Evolutionary conservation across 2,113 vertebrate species (phyloP).

Genomic region (Nibea coibor): DNA sequence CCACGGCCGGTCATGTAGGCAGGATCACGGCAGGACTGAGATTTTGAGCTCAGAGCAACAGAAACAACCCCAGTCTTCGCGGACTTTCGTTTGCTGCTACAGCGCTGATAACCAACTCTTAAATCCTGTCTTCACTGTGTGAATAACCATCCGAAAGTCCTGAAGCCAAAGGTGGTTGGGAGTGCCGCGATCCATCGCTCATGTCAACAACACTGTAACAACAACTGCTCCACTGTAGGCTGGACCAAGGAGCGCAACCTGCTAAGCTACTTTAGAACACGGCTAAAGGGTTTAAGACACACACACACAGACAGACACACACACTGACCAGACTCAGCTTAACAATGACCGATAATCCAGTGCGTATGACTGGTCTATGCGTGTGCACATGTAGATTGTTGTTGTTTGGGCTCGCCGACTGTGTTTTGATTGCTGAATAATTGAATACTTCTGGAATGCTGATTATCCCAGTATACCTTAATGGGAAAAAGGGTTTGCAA

Average conservation of each 20-base stretch:
- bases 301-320: too few species aligned
- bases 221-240: constrained; percentile 34
- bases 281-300: constrained; percentile 76
- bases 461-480: neutral
- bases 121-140: neutral
- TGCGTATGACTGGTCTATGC: constrained; percentile 42
- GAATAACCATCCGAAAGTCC: constrained; percentile 25
- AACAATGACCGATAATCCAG: constrained; percentile 71
- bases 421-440: constrained; percentile 31
- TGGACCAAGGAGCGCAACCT: constrained; percentile 52
- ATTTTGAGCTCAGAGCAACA: constrained; percentile 11
- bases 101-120: neutral
- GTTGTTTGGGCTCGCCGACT: constrained; percentile 28
- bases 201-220: constrained; percentile 27
- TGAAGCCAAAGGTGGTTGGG: neutral
- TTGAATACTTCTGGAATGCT: neutral
- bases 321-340: constrained; percentile 51
- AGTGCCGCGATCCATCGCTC: constrained; percentile 31
- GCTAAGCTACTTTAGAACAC: constrained; percentile 81
- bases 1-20: neutral
- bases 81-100: neutral
- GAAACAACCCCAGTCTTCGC: too few species aligned
- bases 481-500: neutral
- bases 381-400: constrained; percentile 12
- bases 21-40: neutral